Evolutionary conservation across 2,888 invertebrate genomes (phyloP).

Genomic region (Arenicola marina): DNA sequence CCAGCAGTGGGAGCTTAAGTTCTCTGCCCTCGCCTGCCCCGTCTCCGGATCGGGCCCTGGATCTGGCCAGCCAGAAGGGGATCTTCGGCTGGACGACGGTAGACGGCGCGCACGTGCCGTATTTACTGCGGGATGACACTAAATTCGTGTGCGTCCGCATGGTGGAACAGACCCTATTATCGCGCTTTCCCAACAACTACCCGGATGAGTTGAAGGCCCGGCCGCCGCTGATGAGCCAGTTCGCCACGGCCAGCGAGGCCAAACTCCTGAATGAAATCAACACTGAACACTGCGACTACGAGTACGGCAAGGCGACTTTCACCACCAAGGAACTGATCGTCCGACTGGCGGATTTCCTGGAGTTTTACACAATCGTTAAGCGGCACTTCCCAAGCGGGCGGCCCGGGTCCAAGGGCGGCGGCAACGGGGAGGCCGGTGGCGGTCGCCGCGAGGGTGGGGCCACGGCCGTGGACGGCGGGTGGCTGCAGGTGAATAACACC

Average conservation of each 20-base stretch:
- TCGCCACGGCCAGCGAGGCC: constrained; percentile 88
- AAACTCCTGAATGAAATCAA: constrained; percentile 91
- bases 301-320: constrained; percentile 86
- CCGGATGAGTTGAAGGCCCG: constrained; percentile 86
- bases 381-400: constrained; percentile 53
- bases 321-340: constrained; percentile 89
- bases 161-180: constrained; percentile 82
- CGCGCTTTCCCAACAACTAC: constrained; percentile 53
- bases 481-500: constrained; percentile 73
- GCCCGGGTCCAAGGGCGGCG: not conserved
- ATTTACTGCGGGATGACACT: constrained; percentile 80
- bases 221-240: constrained; percentile 88
- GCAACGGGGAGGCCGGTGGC: not conserved
- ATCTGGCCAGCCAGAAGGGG: constrained; percentile 62
- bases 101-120: constrained; percentile 75
- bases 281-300: constrained; percentile 85
- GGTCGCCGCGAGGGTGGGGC: constrained; percentile 1
- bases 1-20: too few species aligned
- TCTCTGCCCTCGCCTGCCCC: too few species aligned
- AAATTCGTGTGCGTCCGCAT: constrained; percentile 93
- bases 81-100: constrained; percentile 90
- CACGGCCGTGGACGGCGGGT: too few species aligned
- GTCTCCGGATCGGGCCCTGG: constrained; percentile 36
- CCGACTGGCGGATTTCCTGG: constrained; percentile 81
- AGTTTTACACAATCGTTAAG: constrained; percentile 80